Base-by-base conservation (phyloP, 1,140 invertebrate genomes). In the Procambarus virginalis region DNA sequence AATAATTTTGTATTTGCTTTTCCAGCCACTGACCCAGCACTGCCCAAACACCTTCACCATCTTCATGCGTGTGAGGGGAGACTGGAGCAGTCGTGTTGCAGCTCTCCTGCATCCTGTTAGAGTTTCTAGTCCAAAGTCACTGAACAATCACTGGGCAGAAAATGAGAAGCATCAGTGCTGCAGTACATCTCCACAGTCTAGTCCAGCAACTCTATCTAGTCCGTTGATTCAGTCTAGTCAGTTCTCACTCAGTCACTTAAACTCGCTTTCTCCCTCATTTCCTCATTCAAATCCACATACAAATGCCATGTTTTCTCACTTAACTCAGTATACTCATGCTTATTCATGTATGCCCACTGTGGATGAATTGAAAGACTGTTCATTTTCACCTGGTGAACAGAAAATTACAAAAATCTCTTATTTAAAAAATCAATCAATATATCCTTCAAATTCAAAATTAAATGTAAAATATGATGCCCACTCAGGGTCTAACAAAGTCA, bases 61-160 rank as follows among this genome's bases (percentile, higher is more conserved):
- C 64, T 78, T 83, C 20, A 89, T 89, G 80, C 79, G 81, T 22
- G 86, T 51, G 12, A n/a, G 81, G 55, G 86, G 86, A 9, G 86
- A 89, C 79, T 89, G 86, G 86, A 89, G 86, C n/a, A 60, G 64
- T 12, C 49, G 73, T 48, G 34, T 89, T 10, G 68, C 86, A n/a
- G 3, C 79, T 55, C 55, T 83, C 46, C 22, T 88, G 9, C 78
- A 22, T 0, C 48, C 68, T 45, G 51, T 55, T n/a, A 4, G 45
- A 12, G 20, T 60, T 1, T 48, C 70, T 10, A 51, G 12, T 51
- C 45, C 51, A 49, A 45, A 20, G 34, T 48, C 55, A 45, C 34
- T 9, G 10, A 3, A 46, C 55, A 20, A 34, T 73, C 17, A 78
- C 51, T 82, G 55, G 34, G 45, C 58, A 45, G 22, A 68, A 12